These are phyloP conservation scores for Nomada lathburiana DNA, from an alignment of 2,888 invertebrate genomes.

Conservation along the genomic window DNA sequence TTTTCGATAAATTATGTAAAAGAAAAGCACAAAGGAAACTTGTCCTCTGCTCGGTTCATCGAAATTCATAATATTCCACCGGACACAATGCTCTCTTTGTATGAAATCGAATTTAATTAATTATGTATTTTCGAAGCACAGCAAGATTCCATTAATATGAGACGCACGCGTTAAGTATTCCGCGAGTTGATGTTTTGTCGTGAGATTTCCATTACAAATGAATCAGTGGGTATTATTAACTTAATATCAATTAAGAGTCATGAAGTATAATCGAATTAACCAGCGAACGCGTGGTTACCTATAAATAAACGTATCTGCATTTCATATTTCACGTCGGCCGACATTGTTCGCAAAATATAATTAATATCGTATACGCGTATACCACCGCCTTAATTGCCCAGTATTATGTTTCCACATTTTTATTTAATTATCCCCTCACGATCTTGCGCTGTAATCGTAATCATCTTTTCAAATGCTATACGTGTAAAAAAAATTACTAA, in stretches of 20 bases:
- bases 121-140: neutral
- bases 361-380: constrained; percentile 14
- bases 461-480: constrained; percentile 19
- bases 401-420: constrained; percentile 7
- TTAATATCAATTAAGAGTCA: constrained; percentile 27
- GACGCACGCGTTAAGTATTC: neutral
- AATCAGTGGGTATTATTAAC: constrained; percentile 19
- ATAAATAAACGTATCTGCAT: neutral
- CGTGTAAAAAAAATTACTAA: neutral
- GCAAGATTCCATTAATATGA: neutral
- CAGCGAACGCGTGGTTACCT: neutral
- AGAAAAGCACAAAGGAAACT: neutral
- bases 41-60: neutral
- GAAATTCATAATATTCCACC: neutral
- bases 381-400: constrained; percentile 1
- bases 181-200: neutral
- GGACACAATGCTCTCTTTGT: neutral
- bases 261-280: constrained; percentile 33
- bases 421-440: constrained; percentile 12
- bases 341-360: constrained; percentile 8
- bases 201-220: constrained; percentile 18
- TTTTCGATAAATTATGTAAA: too few relatives aligned
- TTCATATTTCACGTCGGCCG: constrained; percentile 8
- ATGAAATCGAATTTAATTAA: constrained; percentile 16
- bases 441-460: neutral